A percentile compares a stretch with the other conserved stretches of the same genome.
These are phyloP conservation scores for Porites divaricata DNA, from an alignment of 92 coral and sea anemone genomes.

Conservation along the genomic window DNA sequence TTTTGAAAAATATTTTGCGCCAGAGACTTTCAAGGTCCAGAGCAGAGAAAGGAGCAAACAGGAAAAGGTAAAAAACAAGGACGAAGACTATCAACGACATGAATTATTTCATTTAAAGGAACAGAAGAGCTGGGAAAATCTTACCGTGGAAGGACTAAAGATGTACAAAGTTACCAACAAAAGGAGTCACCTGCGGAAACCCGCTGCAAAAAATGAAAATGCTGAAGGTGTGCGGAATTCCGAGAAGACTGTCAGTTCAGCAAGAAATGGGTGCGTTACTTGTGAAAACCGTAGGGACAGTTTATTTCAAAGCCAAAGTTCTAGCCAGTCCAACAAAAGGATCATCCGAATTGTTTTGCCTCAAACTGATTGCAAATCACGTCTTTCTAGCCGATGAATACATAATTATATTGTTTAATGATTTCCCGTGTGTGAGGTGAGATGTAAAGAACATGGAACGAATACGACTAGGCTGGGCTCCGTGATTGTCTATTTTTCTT, in stretches of 20 bases:
- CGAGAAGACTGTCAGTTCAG: neutral
- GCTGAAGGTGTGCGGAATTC: neutral
- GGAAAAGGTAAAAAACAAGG: neutral
- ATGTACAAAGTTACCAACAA: neutral
- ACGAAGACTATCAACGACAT: neutral
- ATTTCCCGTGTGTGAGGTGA: no score
- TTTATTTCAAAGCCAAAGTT: neutral
- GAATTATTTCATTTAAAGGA: neutral
- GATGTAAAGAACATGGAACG: no score
- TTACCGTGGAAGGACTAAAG: constrained; percentile 26
- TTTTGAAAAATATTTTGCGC: constrained; percentile 31
- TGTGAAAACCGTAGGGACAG: constrained; percentile 4
- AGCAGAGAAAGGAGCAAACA: neutral
- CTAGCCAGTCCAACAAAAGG: neutral
- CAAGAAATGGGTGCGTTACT: constrained; percentile 27
- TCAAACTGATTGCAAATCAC: constrained; percentile 8
- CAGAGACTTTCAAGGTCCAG: neutral
- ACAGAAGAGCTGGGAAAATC: neutral
- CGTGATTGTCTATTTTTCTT: no score
- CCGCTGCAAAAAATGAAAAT: neutral
- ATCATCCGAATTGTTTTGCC: constrained; percentile 30
- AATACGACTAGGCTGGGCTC: no score
- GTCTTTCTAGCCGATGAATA: neutral
- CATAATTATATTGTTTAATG: no score
- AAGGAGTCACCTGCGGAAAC: neutral